Evolutionary conservation across 2,797 vertebrate genomes (phyloP).

Genomic region (Helostoma temminkii): DNA sequence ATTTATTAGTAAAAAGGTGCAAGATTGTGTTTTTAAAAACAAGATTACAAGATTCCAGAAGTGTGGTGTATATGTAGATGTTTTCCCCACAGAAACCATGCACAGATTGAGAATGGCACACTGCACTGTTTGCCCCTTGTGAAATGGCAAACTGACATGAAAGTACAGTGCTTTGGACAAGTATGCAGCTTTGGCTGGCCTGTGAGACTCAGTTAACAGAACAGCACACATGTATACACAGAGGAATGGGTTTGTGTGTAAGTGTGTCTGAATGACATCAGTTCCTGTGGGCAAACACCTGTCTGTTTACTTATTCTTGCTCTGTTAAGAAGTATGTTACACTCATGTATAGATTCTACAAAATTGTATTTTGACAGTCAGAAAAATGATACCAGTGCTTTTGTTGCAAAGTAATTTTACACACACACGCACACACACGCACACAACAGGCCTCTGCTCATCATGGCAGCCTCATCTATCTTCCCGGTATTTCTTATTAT

Average conservation of each 20-base stretch:
- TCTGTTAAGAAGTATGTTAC: constrained; percentile 17
- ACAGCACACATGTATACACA: constrained; percentile 3
- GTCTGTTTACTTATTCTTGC: constrained; percentile 24
- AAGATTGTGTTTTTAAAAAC: not conserved
- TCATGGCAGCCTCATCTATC: constrained; percentile 71
- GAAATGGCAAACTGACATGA: constrained; percentile 66
- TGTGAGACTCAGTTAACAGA: constrained; percentile 44
- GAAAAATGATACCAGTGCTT: constrained; percentile 9
- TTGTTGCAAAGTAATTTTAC: constrained; percentile 3
- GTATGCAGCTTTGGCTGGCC: constrained; percentile 33
- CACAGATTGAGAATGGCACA: constrained; percentile 28
- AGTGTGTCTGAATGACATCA: constrained; percentile 26
- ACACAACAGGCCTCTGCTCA: constrained; percentile 33
- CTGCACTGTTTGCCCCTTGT: constrained; percentile 32
- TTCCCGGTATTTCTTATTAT: constrained; percentile 74
- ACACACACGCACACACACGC: constrained; percentile 16
- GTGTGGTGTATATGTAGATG: constrained; percentile 6
- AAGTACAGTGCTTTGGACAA: constrained; percentile 70
- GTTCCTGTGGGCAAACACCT: constrained; percentile 31
- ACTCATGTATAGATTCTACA: constrained; percentile 13
- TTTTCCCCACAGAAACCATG: constrained; percentile 31
- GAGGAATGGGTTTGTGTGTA: constrained; percentile 11
- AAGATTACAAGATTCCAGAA: not conserved
- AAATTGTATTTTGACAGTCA: constrained; percentile 3
- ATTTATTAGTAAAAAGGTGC: not conserved